Percentiles rank a stretch among this genome's conserved stretches.
Evolutionary conservation across 2,888 invertebrate species (phyloP).

Genomic region (Hypomecis atomaria): DNA sequence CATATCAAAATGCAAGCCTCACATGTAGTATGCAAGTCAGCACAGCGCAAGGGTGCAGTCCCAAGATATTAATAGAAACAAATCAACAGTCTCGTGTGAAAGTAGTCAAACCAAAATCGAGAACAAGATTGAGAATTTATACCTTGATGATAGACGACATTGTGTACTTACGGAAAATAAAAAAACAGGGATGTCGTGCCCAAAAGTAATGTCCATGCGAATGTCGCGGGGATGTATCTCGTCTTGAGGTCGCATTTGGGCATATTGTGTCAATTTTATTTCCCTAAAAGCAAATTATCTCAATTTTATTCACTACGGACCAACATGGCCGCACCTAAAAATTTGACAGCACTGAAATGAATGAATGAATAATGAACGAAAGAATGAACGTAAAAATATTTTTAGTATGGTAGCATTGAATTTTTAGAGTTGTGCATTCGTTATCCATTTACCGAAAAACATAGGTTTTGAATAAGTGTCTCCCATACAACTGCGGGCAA

Average conservation of each 20-base stretch:
- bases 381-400: background rate
- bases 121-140: slow-evolving; percentile 71
- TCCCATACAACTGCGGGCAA: too few species aligned
- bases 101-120: slow-evolving; percentile 79
- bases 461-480: background rate
- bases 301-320: slow-evolving; percentile 82
- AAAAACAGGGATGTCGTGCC: slow-evolving; percentile 97
- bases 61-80: slow-evolving; percentile 75
- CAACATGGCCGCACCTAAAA: slow-evolving; percentile 87
- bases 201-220: slow-evolving; percentile 98
- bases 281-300: slow-evolving; percentile 78
- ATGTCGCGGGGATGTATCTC: slow-evolving; percentile 98
- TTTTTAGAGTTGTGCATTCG: background rate
- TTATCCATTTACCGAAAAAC: slow-evolving; percentile 1
- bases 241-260: slow-evolving; percentile 98
- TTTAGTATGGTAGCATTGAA: slow-evolving; percentile 40
- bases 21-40: slow-evolving; percentile 45
- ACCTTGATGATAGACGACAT: slow-evolving; percentile 67
- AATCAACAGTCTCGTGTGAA: slow-evolving; percentile 76
- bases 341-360: slow-evolving; percentile 65
- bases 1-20: slow-evolving; percentile 22
- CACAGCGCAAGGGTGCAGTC: slow-evolving; percentile 59
- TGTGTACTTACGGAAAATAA: slow-evolving; percentile 97
- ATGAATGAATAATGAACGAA: slow-evolving; percentile 18
- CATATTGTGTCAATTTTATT: slow-evolving; percentile 87